phyloP scores from a whole-genome alignment of 2,113 vertebrate genomes.

The Urocynchramus pylzowi region DNA sequence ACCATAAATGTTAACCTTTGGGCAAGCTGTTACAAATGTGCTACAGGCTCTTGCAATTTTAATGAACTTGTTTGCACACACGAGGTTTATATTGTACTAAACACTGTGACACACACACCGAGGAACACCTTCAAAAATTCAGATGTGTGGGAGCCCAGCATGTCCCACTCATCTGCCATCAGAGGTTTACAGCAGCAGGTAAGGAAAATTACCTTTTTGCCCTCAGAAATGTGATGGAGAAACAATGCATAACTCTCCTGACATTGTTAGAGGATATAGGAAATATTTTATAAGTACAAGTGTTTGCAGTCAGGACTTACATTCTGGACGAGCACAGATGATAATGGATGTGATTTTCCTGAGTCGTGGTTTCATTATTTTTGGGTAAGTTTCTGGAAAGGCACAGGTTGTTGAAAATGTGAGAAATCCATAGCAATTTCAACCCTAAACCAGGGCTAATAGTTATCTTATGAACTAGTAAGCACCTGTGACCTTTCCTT shows the following conservation, averaged over 20 bases:
- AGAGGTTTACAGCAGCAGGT: not conserved
- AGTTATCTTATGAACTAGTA: not conserved
- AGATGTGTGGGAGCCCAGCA: not conserved
- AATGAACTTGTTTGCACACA: conserved; percentile 74
- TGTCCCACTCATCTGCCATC: not conserved
- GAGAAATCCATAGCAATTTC: not conserved
- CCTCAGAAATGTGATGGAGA: not conserved
- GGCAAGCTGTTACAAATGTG: conserved; percentile 77
- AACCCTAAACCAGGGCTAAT: not conserved
- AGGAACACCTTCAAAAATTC: not conserved
- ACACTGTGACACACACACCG: not conserved
- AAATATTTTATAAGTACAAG: not conserved
- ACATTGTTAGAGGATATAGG: not conserved
- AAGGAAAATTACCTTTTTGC: not conserved
- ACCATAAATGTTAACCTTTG: conserved; percentile 76
- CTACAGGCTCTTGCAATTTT: conserved; percentile 70
- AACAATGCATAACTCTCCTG: not conserved
- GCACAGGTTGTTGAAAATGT: not conserved
- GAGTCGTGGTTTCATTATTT: not conserved
- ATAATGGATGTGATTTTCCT: not conserved
- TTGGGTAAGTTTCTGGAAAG: not conserved
- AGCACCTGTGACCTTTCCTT: not conserved
- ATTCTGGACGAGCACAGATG: not conserved
- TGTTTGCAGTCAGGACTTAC: not conserved
- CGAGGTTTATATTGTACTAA: conserved; percentile 32